Percentiles rank a stretch among this genome's conserved stretches.
Evolutionary conservation across 37 sponge, comb jelly and placozoan species (phyloP).

Genomic region (Haliclona indistincta): DNA sequence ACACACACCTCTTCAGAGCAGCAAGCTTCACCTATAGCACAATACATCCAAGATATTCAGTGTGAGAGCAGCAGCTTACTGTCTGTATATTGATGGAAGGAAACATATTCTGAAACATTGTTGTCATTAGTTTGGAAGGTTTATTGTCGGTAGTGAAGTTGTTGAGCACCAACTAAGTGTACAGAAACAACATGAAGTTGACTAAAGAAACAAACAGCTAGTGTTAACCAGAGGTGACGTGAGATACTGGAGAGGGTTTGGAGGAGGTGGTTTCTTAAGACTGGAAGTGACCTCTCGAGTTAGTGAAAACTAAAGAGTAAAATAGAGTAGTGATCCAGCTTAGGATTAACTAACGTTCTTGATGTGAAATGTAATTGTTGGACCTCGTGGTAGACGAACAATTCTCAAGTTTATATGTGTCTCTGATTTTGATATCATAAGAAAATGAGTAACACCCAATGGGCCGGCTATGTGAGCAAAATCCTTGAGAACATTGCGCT

Average conservation of each 20-base stretch:
- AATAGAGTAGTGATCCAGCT: background rate
- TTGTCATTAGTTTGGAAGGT: slow-evolving; percentile 48
- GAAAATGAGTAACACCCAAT: slow-evolving; percentile 77
- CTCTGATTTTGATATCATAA: slow-evolving; percentile 52
- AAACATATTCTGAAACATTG: slow-evolving; percentile 82
- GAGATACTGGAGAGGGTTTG: slow-evolving; percentile 29
- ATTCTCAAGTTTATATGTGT: slow-evolving; percentile 39
- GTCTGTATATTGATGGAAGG: slow-evolving; percentile 74
- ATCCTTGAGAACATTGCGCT: slow-evolving; percentile 80
- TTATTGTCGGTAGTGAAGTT: slow-evolving; percentile 34
- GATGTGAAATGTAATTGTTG: slow-evolving; percentile 87
- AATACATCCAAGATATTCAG: background rate
- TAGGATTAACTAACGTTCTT: slow-evolving; percentile 42
- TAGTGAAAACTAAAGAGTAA: slow-evolving; percentile 53
- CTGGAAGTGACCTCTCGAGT: slow-evolving; percentile 54
- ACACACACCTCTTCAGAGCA: slow-evolving; percentile 71
- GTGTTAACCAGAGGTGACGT: slow-evolving; percentile 59
- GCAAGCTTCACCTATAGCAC: slow-evolving; percentile 68
- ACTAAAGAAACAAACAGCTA: background rate
- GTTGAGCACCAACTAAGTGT: slow-evolving; percentile 56
- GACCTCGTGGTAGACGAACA: slow-evolving; percentile 71
- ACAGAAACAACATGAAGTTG: background rate
- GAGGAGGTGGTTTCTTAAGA: slow-evolving; percentile 41
- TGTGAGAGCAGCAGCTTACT: slow-evolving; percentile 33
- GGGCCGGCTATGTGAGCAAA: slow-evolving; percentile 85